Evolutionary conservation across 2,888 invertebrate species (phyloP).

Genomic region (Aspidapion aeneum): DNA sequence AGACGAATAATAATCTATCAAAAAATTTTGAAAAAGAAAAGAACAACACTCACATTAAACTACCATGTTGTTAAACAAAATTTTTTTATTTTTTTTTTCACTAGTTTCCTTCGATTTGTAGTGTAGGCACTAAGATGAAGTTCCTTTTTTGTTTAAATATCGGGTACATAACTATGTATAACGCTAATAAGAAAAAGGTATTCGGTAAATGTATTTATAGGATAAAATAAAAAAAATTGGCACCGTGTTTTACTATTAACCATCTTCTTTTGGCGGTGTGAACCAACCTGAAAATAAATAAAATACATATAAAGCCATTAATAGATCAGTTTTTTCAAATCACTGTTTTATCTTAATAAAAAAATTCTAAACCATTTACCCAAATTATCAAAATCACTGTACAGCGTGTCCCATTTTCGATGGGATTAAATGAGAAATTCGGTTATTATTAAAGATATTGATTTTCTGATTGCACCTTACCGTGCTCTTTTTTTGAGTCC

Average conservation of each 20-base stretch:
- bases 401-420: too few relatives aligned
- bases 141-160: background rate
- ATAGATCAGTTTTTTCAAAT: too few relatives aligned
- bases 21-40: background rate
- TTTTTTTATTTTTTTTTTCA: background rate
- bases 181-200: background rate
- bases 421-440: too few relatives aligned
- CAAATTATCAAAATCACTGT: too few relatives aligned
- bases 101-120: background rate
- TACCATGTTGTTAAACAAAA: background rate
- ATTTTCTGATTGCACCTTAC: too few relatives aligned
- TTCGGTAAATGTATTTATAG: background rate
- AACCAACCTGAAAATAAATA: slow-evolving; percentile 73
- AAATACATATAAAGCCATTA: too few relatives aligned
- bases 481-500: too few relatives aligned
- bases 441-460: too few relatives aligned
- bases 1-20: background rate
- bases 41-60: background rate
- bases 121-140: background rate
- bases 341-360: too few relatives aligned
- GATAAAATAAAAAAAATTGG: slow-evolving; percentile 21
- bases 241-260: slow-evolving; percentile 59
- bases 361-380: too few relatives aligned
- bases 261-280: slow-evolving; percentile 88
- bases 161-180: background rate